These are phyloP conservation scores for Calcarius ornatus DNA, from an alignment of 2,113 vertebrate species.

Conservation along the genomic window DNA sequence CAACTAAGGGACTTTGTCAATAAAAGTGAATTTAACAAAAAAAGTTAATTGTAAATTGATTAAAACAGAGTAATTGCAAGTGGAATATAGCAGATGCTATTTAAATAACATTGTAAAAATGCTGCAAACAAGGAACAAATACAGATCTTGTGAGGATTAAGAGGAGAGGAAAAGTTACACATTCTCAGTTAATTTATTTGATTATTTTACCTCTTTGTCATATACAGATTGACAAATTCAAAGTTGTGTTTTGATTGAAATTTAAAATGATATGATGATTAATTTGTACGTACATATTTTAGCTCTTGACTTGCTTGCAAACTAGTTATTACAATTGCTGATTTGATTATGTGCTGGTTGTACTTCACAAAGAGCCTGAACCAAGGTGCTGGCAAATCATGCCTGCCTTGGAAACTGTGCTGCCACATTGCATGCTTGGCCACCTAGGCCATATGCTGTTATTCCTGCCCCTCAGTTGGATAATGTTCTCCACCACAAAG, in stretches of 20 bases:
- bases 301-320: slow-evolving; percentile 41
- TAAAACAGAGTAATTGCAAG: not conserved
- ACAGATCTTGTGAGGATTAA: not conserved
- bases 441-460: not conserved
- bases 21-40: not conserved
- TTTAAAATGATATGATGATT: not conserved
- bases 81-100: slow-evolving; percentile 28
- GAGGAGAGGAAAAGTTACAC: not conserved
- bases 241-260: slow-evolving; percentile 24
- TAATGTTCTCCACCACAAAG: not conserved
- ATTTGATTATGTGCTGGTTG: not conserved
- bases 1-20: not conserved
- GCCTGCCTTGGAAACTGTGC: not conserved
- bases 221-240: slow-evolving; percentile 16
- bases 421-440: not conserved
- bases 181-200: not conserved
- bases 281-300: not conserved
- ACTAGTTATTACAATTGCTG: slow-evolving; percentile 1
- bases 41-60: not conserved
- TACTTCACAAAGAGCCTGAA: not conserved
- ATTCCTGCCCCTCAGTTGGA: not conserved
- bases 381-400: not conserved
- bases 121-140: not conserved
- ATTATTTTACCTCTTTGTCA: not conserved
- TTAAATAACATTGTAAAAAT: slow-evolving; percentile 29